Evolutionary conservation across 2,797 vertebrate species (phyloP), one percentile per base, ranked within the genome.

Genomic region (Acanthiza pusilla): DNA sequence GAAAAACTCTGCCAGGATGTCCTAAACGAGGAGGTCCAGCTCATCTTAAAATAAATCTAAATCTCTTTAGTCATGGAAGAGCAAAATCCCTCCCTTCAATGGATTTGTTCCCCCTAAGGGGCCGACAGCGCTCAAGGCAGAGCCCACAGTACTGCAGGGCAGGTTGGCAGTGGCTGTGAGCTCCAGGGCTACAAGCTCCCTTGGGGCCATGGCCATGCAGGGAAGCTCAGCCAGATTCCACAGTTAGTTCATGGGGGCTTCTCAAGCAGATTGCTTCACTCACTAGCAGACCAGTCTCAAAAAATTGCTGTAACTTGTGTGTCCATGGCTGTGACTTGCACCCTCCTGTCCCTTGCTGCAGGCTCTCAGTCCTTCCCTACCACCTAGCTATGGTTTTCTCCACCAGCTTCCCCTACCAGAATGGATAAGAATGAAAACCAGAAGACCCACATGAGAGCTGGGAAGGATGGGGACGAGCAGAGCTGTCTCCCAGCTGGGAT

Each of bases 271-370:
- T n/a, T 70, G 11, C 36, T 92, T 48, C 17, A 13, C 42, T 83
- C 10, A 4, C 9, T 11, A 32, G 53, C n/a, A 83, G 67, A 71
- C 7, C 16, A 43, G 21, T 53, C 34, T 30, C 40, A 20, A 77
- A 60, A 61, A 80, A 42, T 2, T 6, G 11, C 43, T 54, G 25
- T 54, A 36, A 54, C 0, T 0, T 25, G 23, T 0, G 0, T 63
- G 81, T 17, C 60, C 1, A 0, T 26, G 43, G n/a, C 51, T 67
- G 43, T 57, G 53, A 50, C 62, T 42, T 40, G 14, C 26, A 67
- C 10, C 21, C 19, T 65, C 45, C 62, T 61, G 54, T 26, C 25
- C 20, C 29, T 36, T 38, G 30, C 45, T 66, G 58, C 50, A 47
- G 43, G 40, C 5, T 81, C 26, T 92, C 40, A 36, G 7, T 84